These are phyloP conservation scores for Agrenia bidenticulata DNA, from an alignment of 2,888 invertebrate species.

Conservation along the genomic window DNA sequence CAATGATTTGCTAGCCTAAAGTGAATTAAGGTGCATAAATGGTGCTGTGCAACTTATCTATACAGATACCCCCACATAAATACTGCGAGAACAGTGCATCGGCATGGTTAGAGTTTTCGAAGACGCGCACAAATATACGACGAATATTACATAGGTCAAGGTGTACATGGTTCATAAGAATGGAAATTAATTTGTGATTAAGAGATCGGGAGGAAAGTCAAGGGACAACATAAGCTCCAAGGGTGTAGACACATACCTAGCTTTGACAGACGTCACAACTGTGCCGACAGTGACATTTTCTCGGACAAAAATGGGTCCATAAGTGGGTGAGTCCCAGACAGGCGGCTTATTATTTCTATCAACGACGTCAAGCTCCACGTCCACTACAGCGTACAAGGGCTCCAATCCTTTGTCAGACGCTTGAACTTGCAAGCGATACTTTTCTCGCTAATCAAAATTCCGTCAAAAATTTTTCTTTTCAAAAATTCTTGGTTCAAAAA, in stretches of 20 bases:
- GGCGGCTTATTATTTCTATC: conserved; percentile 91
- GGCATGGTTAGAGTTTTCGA: conserved; percentile 10
- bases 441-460: conserved; percentile 74
- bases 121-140: not conserved
- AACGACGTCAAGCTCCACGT: conserved; percentile 97
- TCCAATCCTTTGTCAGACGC: conserved; percentile 88
- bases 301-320: conserved; percentile 96
- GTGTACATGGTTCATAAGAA: not conserved
- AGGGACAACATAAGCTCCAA: conserved; percentile 10
- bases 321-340: conserved; percentile 91
- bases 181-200: not conserved
- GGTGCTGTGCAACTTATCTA: conserved; percentile 5
- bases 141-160: not conserved
- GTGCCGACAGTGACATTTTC: conserved; percentile 99
- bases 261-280: conserved; percentile 96
- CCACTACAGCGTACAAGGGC: conserved; percentile 91
- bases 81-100: conserved; percentile 16
- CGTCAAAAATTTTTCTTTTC: conserved; percentile 32
- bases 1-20: not conserved
- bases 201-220: not conserved
- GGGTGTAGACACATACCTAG: conserved; percentile 66
- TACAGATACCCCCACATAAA: not conserved
- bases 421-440: conserved; percentile 92
- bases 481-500: conserved; percentile 20
- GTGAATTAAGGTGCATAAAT: not conserved